Evolutionary conservation across 2,888 invertebrate species (phyloP), one percentile per base, ranked within the genome.

Genomic region (Morinoia aosen): DNA sequence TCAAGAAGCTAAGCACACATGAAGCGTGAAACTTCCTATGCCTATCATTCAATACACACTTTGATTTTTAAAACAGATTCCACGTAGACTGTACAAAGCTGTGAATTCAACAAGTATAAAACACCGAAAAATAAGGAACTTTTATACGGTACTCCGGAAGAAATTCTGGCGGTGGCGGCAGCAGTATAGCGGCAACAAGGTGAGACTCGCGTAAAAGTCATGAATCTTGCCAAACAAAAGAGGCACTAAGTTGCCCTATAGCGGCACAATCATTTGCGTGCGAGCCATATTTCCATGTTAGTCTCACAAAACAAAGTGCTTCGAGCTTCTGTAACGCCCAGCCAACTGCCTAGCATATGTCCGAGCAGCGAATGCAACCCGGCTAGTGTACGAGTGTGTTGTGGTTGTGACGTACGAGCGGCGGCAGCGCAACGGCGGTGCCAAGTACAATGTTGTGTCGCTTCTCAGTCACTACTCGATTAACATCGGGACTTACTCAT

Each of bases 231-330:
- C n/a, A 2, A 90, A 90, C 90, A 48, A 90, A 90, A 90, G 90
- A 90, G 90, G 39, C 90, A 90, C 90, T 90, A 90, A 90, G 90
- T 90, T 90, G 90, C 90, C 48, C 90, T 76, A 90, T 48, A 90
- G 90, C 90, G 90, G 90, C 90, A 90, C 90, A 90, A 90, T 90
- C 90, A 90, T 90, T 90, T 48, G 90, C 48, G 48, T 40, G 40
- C 40, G 48, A 90, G 90, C 90, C 40, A 90, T 90, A 48, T 48
- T 90, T 90, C 8, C 90, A 48, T 48, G 90, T 90, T 90, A 90
- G 90, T 14, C 40, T 40, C 90, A 90, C 40, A 40, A 90, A 90
- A 90, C 40, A 90, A 48, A 90, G 90, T 48, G 90, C 90, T 48
- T 90, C 90, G 90, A 48, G 90, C 40, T 48, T 76, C 76, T 90